Percentiles rank a stretch among this genome's conserved stretches.
phyloP scores from a whole-genome alignment of 2,113 vertebrate genomes.

The Setophaga coronata region DNA sequence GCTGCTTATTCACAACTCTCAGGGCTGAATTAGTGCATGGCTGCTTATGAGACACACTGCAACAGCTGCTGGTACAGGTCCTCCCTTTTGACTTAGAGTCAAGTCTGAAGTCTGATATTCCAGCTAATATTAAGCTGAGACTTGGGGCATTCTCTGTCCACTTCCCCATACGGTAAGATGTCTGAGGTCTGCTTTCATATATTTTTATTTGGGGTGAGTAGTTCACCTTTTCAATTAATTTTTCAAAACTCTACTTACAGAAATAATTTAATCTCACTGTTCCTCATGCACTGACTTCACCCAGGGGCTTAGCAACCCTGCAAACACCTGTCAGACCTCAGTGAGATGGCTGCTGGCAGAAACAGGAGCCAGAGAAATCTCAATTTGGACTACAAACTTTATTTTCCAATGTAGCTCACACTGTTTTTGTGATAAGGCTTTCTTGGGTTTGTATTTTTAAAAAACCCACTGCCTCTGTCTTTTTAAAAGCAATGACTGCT shows the following conservation, averaged over 20 bases:
- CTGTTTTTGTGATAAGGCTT: background rate
- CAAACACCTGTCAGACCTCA: background rate
- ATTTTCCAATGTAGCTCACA: background rate
- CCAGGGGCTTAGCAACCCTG: background rate
- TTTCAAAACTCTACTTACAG: background rate
- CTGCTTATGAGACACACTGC: background rate
- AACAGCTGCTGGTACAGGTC: background rate
- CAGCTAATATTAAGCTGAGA: background rate
- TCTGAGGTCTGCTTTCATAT: background rate
- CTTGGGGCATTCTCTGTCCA: background rate
- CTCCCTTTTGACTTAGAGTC: background rate
- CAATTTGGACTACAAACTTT: slow-evolving; percentile 4
- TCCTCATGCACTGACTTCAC: background rate
- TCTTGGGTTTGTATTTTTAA: background rate
- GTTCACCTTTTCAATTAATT: slow-evolving; percentile 25
- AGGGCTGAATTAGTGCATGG: background rate
- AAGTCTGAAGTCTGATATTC: background rate
- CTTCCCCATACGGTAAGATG: background rate
- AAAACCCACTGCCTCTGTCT: background rate
- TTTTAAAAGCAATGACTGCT: background rate
- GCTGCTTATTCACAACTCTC: background rate
- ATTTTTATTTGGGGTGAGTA: background rate
- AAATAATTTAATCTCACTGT: slow-evolving; percentile 1
- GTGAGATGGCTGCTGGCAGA: background rate
- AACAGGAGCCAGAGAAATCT: background rate